Evolutionary conservation across 2,113 vertebrate genomes (phyloP).

Genomic region (Sylvilagus bachmani): DNA sequence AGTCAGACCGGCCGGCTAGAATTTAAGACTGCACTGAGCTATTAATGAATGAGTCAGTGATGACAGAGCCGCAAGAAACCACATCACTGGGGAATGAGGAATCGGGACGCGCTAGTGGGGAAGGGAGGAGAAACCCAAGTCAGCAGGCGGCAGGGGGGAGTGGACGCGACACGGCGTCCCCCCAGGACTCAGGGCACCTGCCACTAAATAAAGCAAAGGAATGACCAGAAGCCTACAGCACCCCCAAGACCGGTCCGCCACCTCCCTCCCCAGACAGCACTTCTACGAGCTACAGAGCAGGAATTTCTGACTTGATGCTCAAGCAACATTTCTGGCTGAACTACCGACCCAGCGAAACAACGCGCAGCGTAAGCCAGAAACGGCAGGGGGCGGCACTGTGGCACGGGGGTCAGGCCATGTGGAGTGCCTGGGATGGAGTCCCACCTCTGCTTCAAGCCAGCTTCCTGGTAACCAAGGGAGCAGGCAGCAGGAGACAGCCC

Average conservation of each 20-base stretch:
- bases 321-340: conserved; percentile 24
- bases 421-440: too few species aligned
- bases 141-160: background rate
- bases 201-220: background rate
- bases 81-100: conserved; percentile 73
- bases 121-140: conserved; percentile 60
- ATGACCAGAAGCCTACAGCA: background rate
- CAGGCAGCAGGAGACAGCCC: too few species aligned
- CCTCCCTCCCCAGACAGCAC: background rate
- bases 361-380: too few species aligned
- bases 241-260: background rate
- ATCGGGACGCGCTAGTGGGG: conserved; percentile 31
- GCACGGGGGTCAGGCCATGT: too few species aligned
- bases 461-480: too few species aligned
- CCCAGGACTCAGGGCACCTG: background rate
- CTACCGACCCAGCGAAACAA: background rate
- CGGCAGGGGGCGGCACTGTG: too few species aligned
- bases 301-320: background rate
- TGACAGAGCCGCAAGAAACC: conserved; percentile 76
- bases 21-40: conserved; percentile 67
- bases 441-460: too few species aligned
- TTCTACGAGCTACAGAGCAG: background rate
- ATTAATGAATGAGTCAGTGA: conserved; percentile 72
- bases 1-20: conserved; percentile 55
- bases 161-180: background rate